These are phyloP conservation scores for Lepeophtheirus nordmannii DNA, from an alignment of 2,888 invertebrate genomes.

Conservation along the genomic window DNA sequence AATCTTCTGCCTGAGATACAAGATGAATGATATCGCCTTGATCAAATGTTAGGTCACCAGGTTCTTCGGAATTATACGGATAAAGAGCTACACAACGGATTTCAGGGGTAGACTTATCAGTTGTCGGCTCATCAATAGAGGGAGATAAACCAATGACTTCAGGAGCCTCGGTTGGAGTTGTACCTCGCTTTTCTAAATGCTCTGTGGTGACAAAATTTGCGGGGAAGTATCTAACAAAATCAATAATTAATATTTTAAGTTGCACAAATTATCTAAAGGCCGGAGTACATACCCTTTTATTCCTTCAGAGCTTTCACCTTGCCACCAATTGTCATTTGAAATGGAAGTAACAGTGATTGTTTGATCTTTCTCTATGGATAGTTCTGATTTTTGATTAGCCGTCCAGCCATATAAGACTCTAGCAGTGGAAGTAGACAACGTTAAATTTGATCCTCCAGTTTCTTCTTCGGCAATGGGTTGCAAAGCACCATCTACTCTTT, in stretches of 20 bases:
- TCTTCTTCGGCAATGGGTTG: neutral
- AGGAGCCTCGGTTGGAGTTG: neutral
- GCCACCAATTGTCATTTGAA: constrained; percentile 4
- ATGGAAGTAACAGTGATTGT: neutral
- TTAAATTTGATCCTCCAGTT: neutral
- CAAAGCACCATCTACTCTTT: constrained; percentile 41
- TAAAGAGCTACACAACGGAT: constrained; percentile 64
- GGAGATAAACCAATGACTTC: neutral
- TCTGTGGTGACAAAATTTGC: constrained; percentile 6
- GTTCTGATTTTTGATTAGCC: neutral
- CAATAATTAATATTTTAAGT: neutral
- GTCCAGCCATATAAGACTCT: neutral
- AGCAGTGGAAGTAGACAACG: neutral
- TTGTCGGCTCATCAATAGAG: neutral
- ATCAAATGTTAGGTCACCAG: constrained; percentile 77
- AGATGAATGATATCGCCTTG: constrained; percentile 71
- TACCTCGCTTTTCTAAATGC: neutral
- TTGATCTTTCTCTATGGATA: neutral
- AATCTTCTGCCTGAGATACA: constrained; percentile 78
- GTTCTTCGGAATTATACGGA: constrained; percentile 71
- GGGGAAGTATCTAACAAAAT: constrained; percentile 2
- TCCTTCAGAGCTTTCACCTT: constrained; percentile 5
- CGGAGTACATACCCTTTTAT: neutral
- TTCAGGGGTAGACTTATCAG: constrained; percentile 32
- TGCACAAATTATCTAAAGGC: neutral